Evolutionary conservation across 2,113 vertebrate species (phyloP).

Genomic region (Thryonomys swinderianus): DNA sequence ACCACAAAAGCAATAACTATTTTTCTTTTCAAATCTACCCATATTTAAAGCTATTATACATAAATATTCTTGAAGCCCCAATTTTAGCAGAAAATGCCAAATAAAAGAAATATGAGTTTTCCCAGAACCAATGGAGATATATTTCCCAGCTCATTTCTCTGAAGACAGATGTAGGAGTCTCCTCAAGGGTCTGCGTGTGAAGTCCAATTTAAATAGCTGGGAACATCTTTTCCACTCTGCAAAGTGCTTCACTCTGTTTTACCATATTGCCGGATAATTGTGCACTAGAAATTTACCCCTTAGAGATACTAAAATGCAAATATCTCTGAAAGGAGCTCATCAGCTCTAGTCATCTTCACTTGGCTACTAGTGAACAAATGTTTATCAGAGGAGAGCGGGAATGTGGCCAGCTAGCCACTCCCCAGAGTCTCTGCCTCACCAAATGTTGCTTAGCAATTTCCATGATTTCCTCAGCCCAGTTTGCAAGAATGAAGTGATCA

Average conservation of each 20-base stretch:
- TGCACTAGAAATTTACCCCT: neutral
- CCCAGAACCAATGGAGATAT: conserved; percentile 11
- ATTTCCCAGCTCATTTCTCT: conserved; percentile 42
- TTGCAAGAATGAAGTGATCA: conserved; percentile 43
- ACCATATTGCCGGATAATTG: conserved; percentile 48
- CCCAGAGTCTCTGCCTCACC: neutral
- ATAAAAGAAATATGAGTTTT: conserved; percentile 18
- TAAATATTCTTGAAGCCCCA: neutral
- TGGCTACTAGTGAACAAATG: conserved; percentile 46
- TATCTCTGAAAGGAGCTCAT: conserved; percentile 1
- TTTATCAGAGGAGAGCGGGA: conserved; percentile 42
- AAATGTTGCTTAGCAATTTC: conserved; percentile 61
- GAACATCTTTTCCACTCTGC: conserved; percentile 11
- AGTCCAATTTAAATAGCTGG: neutral
- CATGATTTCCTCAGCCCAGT: conserved; percentile 37
- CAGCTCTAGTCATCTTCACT: conserved; percentile 2
- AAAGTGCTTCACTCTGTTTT: conserved; percentile 51
- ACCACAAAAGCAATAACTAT: neutral
- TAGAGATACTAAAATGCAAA: conserved; percentile 36
- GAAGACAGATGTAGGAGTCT: conserved; percentile 2
- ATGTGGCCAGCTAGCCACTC: conserved; percentile 16
- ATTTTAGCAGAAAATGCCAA: conserved; percentile 41
- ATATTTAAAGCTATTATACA: neutral
- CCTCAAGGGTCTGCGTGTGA: neutral
- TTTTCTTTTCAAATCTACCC: neutral